Evolutionary conservation across 2,797 vertebrate genomes (phyloP).

Genomic region (Spinibarbus caldwelli): DNA sequence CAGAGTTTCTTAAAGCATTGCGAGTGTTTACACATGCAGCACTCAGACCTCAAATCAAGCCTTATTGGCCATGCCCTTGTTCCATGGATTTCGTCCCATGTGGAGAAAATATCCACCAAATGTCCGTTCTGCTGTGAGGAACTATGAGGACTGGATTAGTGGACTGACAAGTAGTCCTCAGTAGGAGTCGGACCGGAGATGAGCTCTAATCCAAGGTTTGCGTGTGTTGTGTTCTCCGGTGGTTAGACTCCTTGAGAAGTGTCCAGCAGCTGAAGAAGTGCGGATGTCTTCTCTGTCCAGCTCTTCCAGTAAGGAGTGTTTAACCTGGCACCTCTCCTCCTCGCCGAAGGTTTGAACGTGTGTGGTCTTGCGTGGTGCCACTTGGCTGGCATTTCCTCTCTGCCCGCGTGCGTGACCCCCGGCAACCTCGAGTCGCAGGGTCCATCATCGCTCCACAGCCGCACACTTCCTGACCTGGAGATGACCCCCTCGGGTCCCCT

Average conservation of each 20-base stretch:
- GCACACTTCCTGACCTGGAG: constrained; percentile 26
- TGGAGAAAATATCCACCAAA: constrained; percentile 30
- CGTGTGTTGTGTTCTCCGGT: constrained; percentile 32
- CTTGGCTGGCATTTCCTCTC: constrained; percentile 58
- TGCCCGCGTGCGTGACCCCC: constrained; percentile 32
- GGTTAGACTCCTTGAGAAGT: constrained; percentile 41
- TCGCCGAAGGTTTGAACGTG: constrained; percentile 34
- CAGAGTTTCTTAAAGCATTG: constrained; percentile 32
- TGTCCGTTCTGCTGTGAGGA: constrained; percentile 35
- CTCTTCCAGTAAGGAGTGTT: constrained; percentile 53
- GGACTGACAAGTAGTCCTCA: constrained; percentile 46
- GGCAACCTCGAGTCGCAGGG: constrained; percentile 35
- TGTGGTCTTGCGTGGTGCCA: constrained; percentile 53
- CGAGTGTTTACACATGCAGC: constrained; percentile 28
- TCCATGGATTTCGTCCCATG: constrained; percentile 14
- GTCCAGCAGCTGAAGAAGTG: constrained; percentile 43
- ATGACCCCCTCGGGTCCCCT: constrained; percentile 31
- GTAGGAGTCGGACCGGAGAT: constrained; percentile 48
- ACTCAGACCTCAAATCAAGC: constrained; percentile 41
- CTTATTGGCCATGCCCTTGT: constrained; percentile 31
- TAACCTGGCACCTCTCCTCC: constrained; percentile 50
- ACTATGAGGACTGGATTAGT: constrained; percentile 37
- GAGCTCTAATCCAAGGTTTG: constrained; percentile 38
- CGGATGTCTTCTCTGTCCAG: constrained; percentile 44
- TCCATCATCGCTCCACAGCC: constrained; percentile 35